These are phyloP conservation scores for Cremastinae sp. DNA, from an alignment of 2,888 invertebrate genomes.

Conservation along the genomic window DNA sequence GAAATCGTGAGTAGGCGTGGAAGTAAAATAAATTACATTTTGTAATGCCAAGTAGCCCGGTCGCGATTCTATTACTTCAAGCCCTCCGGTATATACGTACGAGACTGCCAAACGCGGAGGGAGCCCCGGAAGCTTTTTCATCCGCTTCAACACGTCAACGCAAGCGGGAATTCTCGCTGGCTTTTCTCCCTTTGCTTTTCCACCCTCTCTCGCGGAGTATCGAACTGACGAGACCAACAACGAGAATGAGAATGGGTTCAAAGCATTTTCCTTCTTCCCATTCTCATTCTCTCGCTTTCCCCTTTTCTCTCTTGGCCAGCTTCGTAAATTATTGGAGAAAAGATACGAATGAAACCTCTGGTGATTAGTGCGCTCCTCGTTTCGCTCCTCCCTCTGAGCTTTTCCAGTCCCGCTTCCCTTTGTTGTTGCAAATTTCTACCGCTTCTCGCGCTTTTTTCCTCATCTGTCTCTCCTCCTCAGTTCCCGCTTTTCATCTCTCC, in stretches of 20 bases:
- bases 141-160: constrained; percentile 49
- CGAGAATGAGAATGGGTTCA: constrained; percentile 48
- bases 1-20: constrained; percentile 63
- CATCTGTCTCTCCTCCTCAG: neutral
- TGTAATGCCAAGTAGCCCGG: constrained; percentile 67
- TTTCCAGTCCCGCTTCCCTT: constrained; percentile 31
- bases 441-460: constrained; percentile 3
- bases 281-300: constrained; percentile 29
- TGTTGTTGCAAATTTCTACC: constrained; percentile 25
- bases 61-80: constrained; percentile 62
- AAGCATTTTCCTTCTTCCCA: constrained; percentile 5
- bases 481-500: constrained; percentile 20
- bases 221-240: constrained; percentile 35
- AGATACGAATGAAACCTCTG: constrained; percentile 26
- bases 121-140: constrained; percentile 46
- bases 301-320: constrained; percentile 7
- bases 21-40: constrained; percentile 72
- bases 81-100: constrained; percentile 36
- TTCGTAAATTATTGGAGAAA: constrained; percentile 55
- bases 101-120: constrained; percentile 40
- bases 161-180: constrained; percentile 19
- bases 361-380: constrained; percentile 51
- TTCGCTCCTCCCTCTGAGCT: constrained; percentile 16
- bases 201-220: constrained; percentile 28
- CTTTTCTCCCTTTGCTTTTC: constrained; percentile 12